These are phyloP conservation scores for Forficula auricularia DNA, from an alignment of 1,140 invertebrate genomes.

Conservation along the genomic window DNA sequence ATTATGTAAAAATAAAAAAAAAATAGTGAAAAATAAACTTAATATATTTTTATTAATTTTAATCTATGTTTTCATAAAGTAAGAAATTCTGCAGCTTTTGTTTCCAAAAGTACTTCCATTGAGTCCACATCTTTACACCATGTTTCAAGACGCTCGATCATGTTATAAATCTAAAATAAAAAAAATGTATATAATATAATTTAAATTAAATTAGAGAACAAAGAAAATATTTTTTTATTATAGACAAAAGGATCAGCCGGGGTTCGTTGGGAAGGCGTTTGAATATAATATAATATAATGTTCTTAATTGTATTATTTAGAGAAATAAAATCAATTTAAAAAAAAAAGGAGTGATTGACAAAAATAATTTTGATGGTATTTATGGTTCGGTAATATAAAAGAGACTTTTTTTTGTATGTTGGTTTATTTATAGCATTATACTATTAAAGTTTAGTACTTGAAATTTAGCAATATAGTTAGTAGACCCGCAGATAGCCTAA, in stretches of 20 bases:
- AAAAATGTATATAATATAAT: background rate
- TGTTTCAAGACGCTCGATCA: conserved; percentile 58
- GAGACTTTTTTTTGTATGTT: too few relatives aligned
- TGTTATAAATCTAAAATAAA: conserved; percentile 45
- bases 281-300: background rate
- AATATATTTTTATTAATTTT: too few relatives aligned
- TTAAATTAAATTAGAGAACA: background rate
- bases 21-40: too few relatives aligned
- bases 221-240: background rate
- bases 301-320: background rate
- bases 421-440: too few relatives aligned
- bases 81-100: conserved; percentile 66
- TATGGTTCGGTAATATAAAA: too few relatives aligned
- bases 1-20: too few relatives aligned
- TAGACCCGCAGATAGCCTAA: too few relatives aligned
- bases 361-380: too few relatives aligned
- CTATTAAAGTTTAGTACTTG: too few relatives aligned
- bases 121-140: conserved; percentile 69
- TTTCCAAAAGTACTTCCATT: conserved; percentile 66
- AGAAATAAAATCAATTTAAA: background rate
- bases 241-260: background rate
- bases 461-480: too few relatives aligned
- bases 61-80: conserved; percentile 45
- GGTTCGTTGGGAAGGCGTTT: background rate
- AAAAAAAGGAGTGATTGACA: background rate